These are phyloP conservation scores for Lacanobia oleracea DNA, from an alignment of 2,888 invertebrate species.

Conservation along the genomic window DNA sequence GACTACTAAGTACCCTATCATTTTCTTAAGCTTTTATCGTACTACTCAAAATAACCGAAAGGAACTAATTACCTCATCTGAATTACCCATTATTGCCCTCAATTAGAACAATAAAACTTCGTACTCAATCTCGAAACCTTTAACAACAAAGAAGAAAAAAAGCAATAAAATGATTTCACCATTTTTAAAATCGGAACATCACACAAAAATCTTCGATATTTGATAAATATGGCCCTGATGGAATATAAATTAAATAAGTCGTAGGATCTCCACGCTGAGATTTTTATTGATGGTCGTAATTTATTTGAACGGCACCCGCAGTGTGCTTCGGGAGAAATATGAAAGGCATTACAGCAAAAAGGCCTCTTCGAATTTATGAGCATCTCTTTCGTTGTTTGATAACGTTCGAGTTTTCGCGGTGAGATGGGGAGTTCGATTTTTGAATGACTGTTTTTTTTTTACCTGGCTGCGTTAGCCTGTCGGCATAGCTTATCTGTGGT, in stretches of 20 bases:
- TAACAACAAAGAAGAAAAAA: slow-evolving; percentile 23
- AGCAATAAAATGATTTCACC: slow-evolving; percentile 66
- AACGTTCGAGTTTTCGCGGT: slow-evolving; percentile 71
- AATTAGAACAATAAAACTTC: slow-evolving; percentile 33
- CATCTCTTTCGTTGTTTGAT: slow-evolving; percentile 88
- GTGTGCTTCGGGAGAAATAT: slow-evolving; percentile 89
- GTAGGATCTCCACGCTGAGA: slow-evolving; percentile 86
- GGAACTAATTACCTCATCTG: slow-evolving; percentile 11
- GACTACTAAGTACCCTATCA: too few species aligned
- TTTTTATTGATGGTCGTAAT: slow-evolving; percentile 90
- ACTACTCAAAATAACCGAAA: slow-evolving; percentile 5
- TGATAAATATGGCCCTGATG: slow-evolving; percentile 88
- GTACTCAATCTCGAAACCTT: slow-evolving; percentile 4
- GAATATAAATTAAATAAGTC: slow-evolving; percentile 91
- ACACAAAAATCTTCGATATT: slow-evolving; percentile 80
- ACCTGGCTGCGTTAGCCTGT: too few species aligned
- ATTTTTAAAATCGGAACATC: slow-evolving; percentile 67
- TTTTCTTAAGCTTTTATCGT: slow-evolving; percentile 25
- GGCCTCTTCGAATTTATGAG: slow-evolving; percentile 89
- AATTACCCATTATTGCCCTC: slow-evolving; percentile 33
- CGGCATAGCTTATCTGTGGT: too few species aligned
- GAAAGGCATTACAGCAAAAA: slow-evolving; percentile 90
- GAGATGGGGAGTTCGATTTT: slow-evolving; percentile 61
- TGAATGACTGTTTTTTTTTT: neutral
- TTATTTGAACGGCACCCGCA: slow-evolving; percentile 90